phyloP scores from a whole-genome alignment of 2,888 invertebrate genomes.

The Plemyria rubiginata region DNA sequence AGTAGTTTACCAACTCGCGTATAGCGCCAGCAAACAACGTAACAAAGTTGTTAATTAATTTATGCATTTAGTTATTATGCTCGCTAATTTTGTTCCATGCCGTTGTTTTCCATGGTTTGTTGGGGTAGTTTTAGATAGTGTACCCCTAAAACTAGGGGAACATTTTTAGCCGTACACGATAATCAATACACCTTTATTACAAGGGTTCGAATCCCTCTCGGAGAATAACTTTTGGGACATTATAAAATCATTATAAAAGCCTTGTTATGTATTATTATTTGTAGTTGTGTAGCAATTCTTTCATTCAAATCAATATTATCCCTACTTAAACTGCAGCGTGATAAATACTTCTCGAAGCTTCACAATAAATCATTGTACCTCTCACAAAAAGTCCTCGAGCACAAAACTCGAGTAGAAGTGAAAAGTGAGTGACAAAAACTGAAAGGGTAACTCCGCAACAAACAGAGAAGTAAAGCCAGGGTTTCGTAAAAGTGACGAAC shows the following conservation, averaged over 20 bases:
- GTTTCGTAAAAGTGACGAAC: neutral
- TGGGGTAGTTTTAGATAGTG: neutral
- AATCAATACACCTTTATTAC: too few relatives aligned
- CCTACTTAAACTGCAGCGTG: neutral
- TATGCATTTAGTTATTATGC: constrained; percentile 45
- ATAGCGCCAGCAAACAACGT: constrained; percentile 11
- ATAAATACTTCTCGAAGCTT: constrained; percentile 21
- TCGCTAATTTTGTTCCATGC: constrained; percentile 33
- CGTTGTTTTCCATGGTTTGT: constrained; percentile 28
- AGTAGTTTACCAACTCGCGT: constrained; percentile 16
- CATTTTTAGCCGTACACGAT: too few relatives aligned
- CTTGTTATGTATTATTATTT: too few relatives aligned
- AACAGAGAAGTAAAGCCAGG: constrained; percentile 25
- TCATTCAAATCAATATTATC: neutral
- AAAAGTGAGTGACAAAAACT: constrained; percentile 39
- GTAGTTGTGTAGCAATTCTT: too few relatives aligned
- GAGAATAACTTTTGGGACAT: too few relatives aligned
- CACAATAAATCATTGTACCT: constrained; percentile 30
- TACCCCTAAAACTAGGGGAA: too few relatives aligned
- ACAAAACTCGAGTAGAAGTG: constrained; percentile 27
- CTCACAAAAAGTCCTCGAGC: constrained; percentile 24
- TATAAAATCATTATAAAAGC: too few relatives aligned
- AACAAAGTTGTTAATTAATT: constrained; percentile 46
- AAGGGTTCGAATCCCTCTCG: too few relatives aligned
- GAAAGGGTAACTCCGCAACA: constrained; percentile 34